These are phyloP conservation scores for Albula goreensis DNA, from an alignment of 2,113 vertebrate species.

Conservation along the genomic window DNA sequence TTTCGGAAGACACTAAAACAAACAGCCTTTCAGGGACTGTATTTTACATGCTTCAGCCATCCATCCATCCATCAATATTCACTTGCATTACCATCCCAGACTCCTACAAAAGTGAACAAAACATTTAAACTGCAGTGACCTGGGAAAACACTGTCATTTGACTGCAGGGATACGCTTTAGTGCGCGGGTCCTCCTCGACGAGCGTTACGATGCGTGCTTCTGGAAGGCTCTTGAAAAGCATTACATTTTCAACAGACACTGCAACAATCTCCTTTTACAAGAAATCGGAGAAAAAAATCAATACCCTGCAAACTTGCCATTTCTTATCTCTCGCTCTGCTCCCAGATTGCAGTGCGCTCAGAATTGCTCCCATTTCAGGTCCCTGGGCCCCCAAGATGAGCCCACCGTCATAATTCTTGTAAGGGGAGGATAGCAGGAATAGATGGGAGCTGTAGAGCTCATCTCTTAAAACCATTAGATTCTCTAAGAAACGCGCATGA, in stretches of 20 bases:
- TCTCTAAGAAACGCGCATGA: neutral
- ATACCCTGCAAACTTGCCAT: conserved; percentile 23
- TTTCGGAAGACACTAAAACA: no score
- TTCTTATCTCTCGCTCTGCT: neutral
- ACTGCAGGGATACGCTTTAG: neutral
- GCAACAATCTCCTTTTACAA: conserved; percentile 30
- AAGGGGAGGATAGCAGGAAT: neutral
- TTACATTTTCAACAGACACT: conserved; percentile 32
- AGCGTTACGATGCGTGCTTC: conserved; percentile 9
- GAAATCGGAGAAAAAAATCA: conserved; percentile 33
- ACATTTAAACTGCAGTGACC: neutral
- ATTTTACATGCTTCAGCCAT: no score
- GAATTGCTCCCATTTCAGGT: conserved; percentile 14
- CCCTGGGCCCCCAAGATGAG: conserved; percentile 9
- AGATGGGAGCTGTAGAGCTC: neutral
- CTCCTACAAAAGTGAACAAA: neutral
- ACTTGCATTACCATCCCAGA: neutral
- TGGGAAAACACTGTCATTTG: neutral
- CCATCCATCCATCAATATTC: neutral
- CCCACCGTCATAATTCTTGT: conserved; percentile 17
- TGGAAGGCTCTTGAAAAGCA: conserved; percentile 22
- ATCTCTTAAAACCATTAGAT: neutral
- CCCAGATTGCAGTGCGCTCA: conserved; percentile 11
- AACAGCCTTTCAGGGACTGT: no score
- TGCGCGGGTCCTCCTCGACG: neutral